Conservation (phyloP, 2,888 invertebrate species). For the Congeria kusceri region DNA sequence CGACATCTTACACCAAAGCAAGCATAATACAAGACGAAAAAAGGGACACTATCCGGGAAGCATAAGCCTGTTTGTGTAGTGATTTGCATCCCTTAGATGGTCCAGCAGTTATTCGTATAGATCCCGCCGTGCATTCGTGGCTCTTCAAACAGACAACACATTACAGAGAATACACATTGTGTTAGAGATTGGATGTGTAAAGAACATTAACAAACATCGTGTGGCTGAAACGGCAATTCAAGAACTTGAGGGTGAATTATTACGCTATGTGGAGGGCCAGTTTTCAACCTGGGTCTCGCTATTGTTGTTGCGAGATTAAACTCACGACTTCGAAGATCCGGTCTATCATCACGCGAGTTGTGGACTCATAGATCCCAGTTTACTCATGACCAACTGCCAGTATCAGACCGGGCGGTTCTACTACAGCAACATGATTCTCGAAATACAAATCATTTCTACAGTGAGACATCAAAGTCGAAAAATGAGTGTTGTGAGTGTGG, state of each 20-base stretch:
- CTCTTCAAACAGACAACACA: slow-evolving; percentile 44
- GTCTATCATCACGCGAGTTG: slow-evolving; percentile 65
- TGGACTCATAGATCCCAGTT: slow-evolving; percentile 66
- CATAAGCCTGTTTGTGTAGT: slow-evolving; percentile 33
- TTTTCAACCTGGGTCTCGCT: slow-evolving; percentile 22
- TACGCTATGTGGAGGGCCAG: slow-evolving; percentile 46
- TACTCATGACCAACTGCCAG: slow-evolving; percentile 56
- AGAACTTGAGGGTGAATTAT: slow-evolving; percentile 66
- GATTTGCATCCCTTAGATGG: slow-evolving; percentile 56
- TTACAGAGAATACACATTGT: slow-evolving; percentile 35
- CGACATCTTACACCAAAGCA: slow-evolving; percentile 55
- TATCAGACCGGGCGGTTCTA: slow-evolving; percentile 50
- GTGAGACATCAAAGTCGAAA: slow-evolving; percentile 57
- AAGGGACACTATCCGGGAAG: slow-evolving; percentile 40
- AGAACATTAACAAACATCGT: slow-evolving; percentile 61
- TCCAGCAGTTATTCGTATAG: slow-evolving; percentile 57
- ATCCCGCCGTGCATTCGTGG: slow-evolving; percentile 59
- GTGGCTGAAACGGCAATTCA: slow-evolving; percentile 70
- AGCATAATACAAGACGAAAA: slow-evolving; percentile 43
- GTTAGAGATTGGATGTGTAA: slow-evolving; percentile 23
- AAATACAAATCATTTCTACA: slow-evolving; percentile 52
- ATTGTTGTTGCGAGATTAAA: slow-evolving; percentile 57
- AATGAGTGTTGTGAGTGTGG: slow-evolving; percentile 28
- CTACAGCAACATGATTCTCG: slow-evolving; percentile 43
- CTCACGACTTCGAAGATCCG: slow-evolving; percentile 51